Base-by-base conservation (phyloP, 1,140 invertebrate species). In the Psix sp. region DNA sequence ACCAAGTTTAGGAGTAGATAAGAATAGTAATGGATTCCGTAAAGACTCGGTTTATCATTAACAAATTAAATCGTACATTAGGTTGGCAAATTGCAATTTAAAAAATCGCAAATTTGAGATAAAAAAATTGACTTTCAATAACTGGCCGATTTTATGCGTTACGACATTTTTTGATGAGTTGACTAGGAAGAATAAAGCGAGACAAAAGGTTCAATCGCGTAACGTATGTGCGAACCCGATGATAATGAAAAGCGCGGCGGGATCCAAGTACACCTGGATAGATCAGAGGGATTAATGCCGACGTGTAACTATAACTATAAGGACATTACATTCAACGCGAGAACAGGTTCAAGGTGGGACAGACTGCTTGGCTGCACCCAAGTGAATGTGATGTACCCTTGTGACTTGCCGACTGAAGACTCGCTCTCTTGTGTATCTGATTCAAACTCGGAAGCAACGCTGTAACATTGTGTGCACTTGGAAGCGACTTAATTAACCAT, bases 401-500 rank as follows among this genome's bases (percentile, higher is more conserved):
- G 24, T 24, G 36, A 39, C 35, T 46, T 5, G 43, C 36, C 33
- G 48, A 43, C 43, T 57, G 62, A 40, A 68, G 63, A 46, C 40
- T 65, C 63, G 49, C 5, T 26, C 20, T 15, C 16, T 48, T 15
- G 62, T 29, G 68, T 76, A 73, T 78, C 57, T 76, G 81, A 82
- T 83, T 80, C 76, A 82, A 81, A 76, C 70, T 62, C 45, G 13
- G 29, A n/a, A 52, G 46, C 59, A 57, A 60, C 56, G 76, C 74
- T 59, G 73, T 65, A 71, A 82, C 80, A 76, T 63, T 80, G 76
- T 78, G 75, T 75, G 76, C 77, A 71, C 72, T 79, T 79, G 75
- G 74, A 83, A 82, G 81, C 79, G 78, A 77, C 78, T 84, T 84
- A 84, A 83, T 59, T 42, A 45, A 46, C 42, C 33, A 59, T 59